phyloP scores from a whole-genome alignment of 2,888 invertebrate genomes.

The Cantharis lateralis region DNA sequence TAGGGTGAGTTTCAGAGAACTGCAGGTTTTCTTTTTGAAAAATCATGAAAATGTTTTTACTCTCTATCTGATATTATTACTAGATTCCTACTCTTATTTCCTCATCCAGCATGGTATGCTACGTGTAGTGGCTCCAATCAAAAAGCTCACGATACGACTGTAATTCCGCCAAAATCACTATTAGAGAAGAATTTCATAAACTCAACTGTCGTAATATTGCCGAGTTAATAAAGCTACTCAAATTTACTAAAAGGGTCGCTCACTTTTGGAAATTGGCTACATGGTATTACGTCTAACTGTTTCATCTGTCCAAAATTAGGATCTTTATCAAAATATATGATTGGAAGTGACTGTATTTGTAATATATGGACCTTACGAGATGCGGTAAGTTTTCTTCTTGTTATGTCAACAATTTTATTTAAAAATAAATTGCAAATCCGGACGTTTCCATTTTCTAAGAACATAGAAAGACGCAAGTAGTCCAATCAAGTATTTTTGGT shows the following conservation, averaged over 20 bases:
- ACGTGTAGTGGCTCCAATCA: not conserved
- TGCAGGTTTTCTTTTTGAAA: too few species aligned
- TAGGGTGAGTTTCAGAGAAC: too few species aligned
- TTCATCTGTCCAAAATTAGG: not conserved
- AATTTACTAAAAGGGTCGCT: not conserved
- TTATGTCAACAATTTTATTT: constrained; percentile 33
- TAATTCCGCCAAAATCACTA: not conserved
- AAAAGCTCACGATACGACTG: not conserved
- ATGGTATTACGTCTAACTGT: not conserved
- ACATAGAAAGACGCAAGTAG: constrained; percentile 30
- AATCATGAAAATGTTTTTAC: too few species aligned
- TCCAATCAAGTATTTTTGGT: constrained; percentile 12
- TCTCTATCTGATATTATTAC: too few species aligned
- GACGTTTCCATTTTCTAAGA: constrained; percentile 46
- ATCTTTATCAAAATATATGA: not conserved
- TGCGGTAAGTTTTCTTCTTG: constrained; percentile 13
- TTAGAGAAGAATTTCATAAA: not conserved
- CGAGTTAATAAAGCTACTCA: not conserved
- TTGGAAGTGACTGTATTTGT: not conserved
- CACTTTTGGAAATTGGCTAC: not conserved
- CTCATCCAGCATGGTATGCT: too few species aligned
- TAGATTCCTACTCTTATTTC: too few species aligned
- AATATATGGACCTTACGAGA: not conserved
- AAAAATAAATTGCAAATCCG: constrained; percentile 44
- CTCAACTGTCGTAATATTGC: not conserved